Evolutionary conservation across 2,888 invertebrate species (phyloP).

Genomic region (Ditula angustiorana): DNA sequence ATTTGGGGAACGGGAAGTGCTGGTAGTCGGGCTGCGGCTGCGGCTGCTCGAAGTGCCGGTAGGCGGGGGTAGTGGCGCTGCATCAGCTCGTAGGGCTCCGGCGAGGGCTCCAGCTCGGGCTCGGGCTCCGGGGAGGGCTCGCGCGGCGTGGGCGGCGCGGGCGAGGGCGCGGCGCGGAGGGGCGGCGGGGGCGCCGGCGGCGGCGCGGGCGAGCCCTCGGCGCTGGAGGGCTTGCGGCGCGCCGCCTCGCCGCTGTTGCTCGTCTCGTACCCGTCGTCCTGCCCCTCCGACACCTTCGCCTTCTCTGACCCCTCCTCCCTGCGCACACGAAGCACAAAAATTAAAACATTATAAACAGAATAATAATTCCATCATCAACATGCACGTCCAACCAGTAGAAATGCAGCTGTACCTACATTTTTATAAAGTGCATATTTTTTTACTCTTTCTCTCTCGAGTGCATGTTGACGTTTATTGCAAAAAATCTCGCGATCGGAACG

Average conservation of each 20-base stretch:
- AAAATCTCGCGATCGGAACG: background rate
- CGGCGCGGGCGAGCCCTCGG: slow-evolving; percentile 54
- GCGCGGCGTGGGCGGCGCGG: slow-evolving; percentile 57
- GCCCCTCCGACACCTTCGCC: slow-evolving; percentile 88
- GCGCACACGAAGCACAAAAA: slow-evolving; percentile 38
- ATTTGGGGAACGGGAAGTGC: slow-evolving; percentile 77
- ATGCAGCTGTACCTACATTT: too few species aligned
- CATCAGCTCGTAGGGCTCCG: slow-evolving; percentile 40
- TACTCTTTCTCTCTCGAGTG: too few species aligned
- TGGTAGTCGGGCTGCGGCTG: slow-evolving; percentile 56
- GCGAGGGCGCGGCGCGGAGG: slow-evolving; percentile 58
- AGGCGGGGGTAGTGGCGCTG: slow-evolving; percentile 40
- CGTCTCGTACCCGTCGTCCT: slow-evolving; percentile 96
- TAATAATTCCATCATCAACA: background rate
- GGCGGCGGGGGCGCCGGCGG: slow-evolving; percentile 56
- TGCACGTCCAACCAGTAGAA: background rate
- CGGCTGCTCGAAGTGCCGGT: slow-evolving; percentile 65
- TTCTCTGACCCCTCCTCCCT: slow-evolving; percentile 83
- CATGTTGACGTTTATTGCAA: background rate
- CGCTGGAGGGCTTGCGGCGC: slow-evolving; percentile 70
- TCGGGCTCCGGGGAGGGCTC: slow-evolving; percentile 53
- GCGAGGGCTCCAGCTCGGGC: slow-evolving; percentile 57
- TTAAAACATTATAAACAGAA: background rate
- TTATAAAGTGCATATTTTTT: too few species aligned
- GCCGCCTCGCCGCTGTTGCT: slow-evolving; percentile 88